Evolutionary conservation across 2,113 vertebrate species (phyloP), one percentile per base, ranked within the genome.

Genomic region (Talpa occidentalis): DNA sequence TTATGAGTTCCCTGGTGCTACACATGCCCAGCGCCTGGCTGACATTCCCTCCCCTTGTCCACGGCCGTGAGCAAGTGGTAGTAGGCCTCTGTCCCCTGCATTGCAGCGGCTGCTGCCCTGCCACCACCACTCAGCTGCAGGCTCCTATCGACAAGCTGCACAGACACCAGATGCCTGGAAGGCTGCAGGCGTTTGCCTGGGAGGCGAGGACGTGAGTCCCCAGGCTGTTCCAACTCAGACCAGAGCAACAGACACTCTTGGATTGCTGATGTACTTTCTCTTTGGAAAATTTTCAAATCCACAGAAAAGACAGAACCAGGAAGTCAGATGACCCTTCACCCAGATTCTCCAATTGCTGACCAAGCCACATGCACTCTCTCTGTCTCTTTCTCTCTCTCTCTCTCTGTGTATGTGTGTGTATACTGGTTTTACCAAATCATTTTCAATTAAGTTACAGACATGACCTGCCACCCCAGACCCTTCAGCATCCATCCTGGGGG

Each of bases 101-200:
- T 10, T 11, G 49, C 49, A 52, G 49, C 12, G 49, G 49, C 49
- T 52, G 49, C 49, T 52, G 40, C 0, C 0, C 90, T 2, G 72
- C 52, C 22, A 32, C 66, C 59, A 49, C 19, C 86, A 40, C 67
- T 85, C 78, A 72, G 92, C 67, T 49, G 82, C 86, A 69, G 81
- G 52, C 47, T 78, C 49, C 77, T 93, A 35, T n/a, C 22, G 1
- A 72, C 72, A 87, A 90, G 82, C 3, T 6, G n/a, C 69, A 56
- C n/a, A 67, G 88, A 78, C 73, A 52, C 49, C 84, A 95, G 89
- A 95, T 76, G 95, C 88, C 78, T 88, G 40, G 14, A 59, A 44
- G 69, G 62, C 95, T 76, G 72, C 32, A 17, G 72, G 60, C 47
- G 47, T 47, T 30, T 52, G 64, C 88, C n/a, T 0, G 37, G 90